Conservation (phyloP, 2,113 vertebrate species). For the Edolisoma coerulescens region DNA sequence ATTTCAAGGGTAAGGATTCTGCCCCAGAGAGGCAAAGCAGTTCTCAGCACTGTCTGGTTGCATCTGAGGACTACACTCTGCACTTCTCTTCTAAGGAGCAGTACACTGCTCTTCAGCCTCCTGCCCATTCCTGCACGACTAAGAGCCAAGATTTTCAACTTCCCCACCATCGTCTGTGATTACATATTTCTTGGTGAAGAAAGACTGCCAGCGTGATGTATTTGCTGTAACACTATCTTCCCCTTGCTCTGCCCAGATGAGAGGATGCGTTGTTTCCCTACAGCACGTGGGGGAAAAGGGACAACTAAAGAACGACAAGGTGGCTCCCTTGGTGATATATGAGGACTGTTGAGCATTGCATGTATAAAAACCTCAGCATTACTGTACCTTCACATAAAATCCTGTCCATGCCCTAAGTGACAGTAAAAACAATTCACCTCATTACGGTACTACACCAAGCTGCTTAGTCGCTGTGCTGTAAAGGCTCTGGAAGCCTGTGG, state of each 20-base stretch:
- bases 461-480: neutral
- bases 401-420: neutral
- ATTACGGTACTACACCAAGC: neutral
- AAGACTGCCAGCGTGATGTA: neutral
- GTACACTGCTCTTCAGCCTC: neutral
- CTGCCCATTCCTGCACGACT: neutral
- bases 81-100: neutral
- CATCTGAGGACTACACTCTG: neutral
- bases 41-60: neutral
- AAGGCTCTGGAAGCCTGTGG: neutral
- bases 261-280: neutral
- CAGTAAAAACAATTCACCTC: neutral
- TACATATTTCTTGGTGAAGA: neutral
- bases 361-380: neutral
- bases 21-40: neutral
- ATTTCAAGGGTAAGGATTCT: neutral
- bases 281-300: fast-evolving
- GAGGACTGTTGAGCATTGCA: neutral
- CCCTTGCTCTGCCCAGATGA: neutral
- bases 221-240: neutral
- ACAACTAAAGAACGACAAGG: neutral
- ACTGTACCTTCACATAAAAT: neutral
- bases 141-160: neutral
- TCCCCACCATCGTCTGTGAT: neutral
- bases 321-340: neutral